Evolutionary conservation across 2,888 invertebrate genomes (phyloP), one percentile per base, ranked within the genome.

Genomic region (Pandemis cinnamomeana): DNA sequence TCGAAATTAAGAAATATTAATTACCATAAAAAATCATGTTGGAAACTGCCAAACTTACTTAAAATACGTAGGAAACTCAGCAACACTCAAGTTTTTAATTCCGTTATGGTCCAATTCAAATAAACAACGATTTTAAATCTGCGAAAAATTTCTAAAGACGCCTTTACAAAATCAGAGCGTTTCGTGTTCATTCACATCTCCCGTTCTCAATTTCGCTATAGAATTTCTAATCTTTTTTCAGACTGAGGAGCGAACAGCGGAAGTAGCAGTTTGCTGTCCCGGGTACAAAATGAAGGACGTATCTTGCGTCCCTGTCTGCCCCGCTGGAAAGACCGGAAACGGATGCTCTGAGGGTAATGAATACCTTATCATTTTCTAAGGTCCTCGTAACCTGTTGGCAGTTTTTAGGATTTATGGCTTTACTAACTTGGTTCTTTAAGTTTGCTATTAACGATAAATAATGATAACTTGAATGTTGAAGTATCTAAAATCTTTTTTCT

Each of bases 181-280:
- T 71, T 55, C 13, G 2, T 13, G 20, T 27, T 13, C 44, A 2
- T 68, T 62, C 51, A 10, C 46, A 15, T 15, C 10, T 0, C 20
- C 8, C 55, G 44, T 48, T 60, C 20, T 36, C 7, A 0, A 1
- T 20, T 51, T 46, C 51, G 0, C 13, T 42, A 61, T 6, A 60
- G 46, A 36, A 36, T 36, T 64, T 58, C 13, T 44, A 70, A 53
- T 76, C 75, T 8, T 73, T 67, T 91, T 94, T 41, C 89, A 97
- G 97, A 96, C 96, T 72, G 95, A 96, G 82, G 95, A 95, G 82
- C 95, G 96, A 78, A 96, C 95, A 7, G 95, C 95, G 67, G 95
- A 95, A 46, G 95, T 97, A 41, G 95, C 96, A 42, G 95, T 96
- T 60, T 98, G 98, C 89, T 98, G 98, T 83, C 95, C 96, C 72